Evolutionary conservation across 2,113 vertebrate species (phyloP), one percentile per base, ranked within the genome.

Genomic region (Chlamydotis undulata): DNA sequence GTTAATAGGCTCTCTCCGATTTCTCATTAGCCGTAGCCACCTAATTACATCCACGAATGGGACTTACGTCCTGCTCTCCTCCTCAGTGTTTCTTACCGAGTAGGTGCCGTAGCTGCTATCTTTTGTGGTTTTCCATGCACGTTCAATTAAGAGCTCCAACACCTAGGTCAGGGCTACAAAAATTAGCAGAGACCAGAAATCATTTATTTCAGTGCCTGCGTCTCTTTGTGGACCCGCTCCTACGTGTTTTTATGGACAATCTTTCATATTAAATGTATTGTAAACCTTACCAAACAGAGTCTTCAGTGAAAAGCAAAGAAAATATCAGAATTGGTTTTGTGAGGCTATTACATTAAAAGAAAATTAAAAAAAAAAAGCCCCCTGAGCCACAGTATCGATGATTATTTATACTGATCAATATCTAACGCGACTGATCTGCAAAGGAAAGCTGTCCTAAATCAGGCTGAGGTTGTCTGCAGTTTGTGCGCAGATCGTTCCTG

Each of bases 141-240:
- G 0, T 50, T 84, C 81, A n/a, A 1, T 29, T 28, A 82, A 39
- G 35, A 87, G 28, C n/a, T 82, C n/a, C 1, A 0, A 39, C 17
- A n/a, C 29, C 29, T 81, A 19, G 26, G 26, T 7, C 1, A 0
- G 35, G 33, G 41, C 57, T 68, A 26, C 16, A 26, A 79, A 70
- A 84, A 78, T 74, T 4, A 78, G 19, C 41, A 84, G 60, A 21
- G 22, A 19, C 24, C 6, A 6, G 19, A 45, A 91, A 76, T 56
- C 2, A 15, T 3, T 2, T 43, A 22, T 82, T 84, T 64, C 69
- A 84, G 77, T 4, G 3, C 31, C 43, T 73, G 15, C 28, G 12
- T 31, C 39, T 50, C 60, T 55, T 22, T 29, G 25, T 74, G 69
- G 33, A 67, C 47, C 60, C 19, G 7, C 5, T 64, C 19, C 39